Conservation (phyloP, 2,888 invertebrate genomes). For the Notodonta dromedarius region DNA sequence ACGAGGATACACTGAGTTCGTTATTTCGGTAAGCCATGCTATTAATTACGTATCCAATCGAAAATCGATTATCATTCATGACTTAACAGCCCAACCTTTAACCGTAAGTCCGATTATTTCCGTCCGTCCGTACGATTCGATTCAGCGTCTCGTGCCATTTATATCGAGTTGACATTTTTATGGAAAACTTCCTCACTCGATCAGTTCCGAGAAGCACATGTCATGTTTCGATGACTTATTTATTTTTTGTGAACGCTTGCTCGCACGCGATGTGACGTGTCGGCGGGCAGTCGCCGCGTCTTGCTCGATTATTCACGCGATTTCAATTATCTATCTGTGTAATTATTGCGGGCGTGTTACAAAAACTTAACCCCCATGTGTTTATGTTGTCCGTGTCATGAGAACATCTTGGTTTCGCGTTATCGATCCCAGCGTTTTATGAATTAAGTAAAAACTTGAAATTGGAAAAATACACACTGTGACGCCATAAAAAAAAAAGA, state of each 20-base stretch:
- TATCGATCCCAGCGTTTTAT: too few species aligned
- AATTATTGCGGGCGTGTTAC: conserved; percentile 54
- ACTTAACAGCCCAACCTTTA: conserved; percentile 1
- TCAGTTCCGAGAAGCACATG: conserved; percentile 54
- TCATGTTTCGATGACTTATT: conserved; percentile 51
- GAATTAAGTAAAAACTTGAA: too few species aligned
- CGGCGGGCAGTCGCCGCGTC: conserved; percentile 54
- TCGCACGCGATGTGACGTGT: conserved; percentile 72
- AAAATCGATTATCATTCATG: not conserved
- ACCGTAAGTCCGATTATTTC: conserved; percentile 15
- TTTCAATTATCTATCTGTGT: conserved; percentile 68
- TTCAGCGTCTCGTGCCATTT: conserved; percentile 16
- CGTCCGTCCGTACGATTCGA: conserved; percentile 14
- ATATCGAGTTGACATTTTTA: conserved; percentile 34
- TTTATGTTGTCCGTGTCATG: conserved; percentile 26
- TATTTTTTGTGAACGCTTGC: conserved; percentile 42
- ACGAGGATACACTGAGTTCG: not conserved
- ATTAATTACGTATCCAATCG: not conserved
- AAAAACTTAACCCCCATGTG: conserved; percentile 42
- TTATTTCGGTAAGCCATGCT: not conserved
- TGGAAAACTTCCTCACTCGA: conserved; percentile 29
- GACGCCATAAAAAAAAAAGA: too few species aligned
- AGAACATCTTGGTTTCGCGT: conserved; percentile 17
- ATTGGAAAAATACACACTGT: too few species aligned
- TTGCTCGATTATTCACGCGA: conserved; percentile 63